phyloP scores from a whole-genome alignment of 2,888 invertebrate genomes.

The Ophraella communa region DNA sequence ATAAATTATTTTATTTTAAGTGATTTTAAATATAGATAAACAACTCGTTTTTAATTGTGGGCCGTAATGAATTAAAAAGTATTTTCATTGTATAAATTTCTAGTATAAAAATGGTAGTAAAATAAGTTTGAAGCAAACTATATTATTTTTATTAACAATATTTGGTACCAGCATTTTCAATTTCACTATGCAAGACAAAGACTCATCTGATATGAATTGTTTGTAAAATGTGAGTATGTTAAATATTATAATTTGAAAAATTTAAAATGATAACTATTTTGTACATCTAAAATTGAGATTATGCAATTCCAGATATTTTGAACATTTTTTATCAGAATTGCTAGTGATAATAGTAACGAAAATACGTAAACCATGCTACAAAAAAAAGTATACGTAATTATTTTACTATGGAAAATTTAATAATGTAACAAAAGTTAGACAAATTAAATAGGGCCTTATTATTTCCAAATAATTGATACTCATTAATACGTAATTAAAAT shows the following conservation, averaged over 20 bases:
- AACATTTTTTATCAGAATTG: constrained; percentile 41
- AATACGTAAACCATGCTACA: constrained; percentile 59
- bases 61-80: too few species aligned
- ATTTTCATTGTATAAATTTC: too few species aligned
- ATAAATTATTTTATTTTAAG: too few species aligned
- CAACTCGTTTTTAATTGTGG: too few species aligned
- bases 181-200: too few species aligned
- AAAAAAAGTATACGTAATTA: constrained; percentile 58
- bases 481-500: constrained; percentile 28
- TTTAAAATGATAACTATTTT: constrained; percentile 49
- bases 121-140: too few species aligned
- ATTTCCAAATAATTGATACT: constrained; percentile 26
- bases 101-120: too few species aligned
- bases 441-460: constrained; percentile 47
- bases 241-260: constrained; percentile 10
- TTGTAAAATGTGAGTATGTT: constrained; percentile 17
- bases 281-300: constrained; percentile 47
- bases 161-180: too few species aligned
- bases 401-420: constrained; percentile 50
- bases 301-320: constrained; percentile 43
- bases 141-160: too few species aligned
- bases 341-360: constrained; percentile 56
- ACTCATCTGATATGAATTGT: constrained; percentile 5
- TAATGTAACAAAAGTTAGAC: constrained; percentile 47
- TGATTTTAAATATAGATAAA: too few species aligned